Evolutionary conservation across 1,140 invertebrate genomes (phyloP), one percentile per base, ranked within the genome.

Genomic region (Metaphire vulgaris): DNA sequence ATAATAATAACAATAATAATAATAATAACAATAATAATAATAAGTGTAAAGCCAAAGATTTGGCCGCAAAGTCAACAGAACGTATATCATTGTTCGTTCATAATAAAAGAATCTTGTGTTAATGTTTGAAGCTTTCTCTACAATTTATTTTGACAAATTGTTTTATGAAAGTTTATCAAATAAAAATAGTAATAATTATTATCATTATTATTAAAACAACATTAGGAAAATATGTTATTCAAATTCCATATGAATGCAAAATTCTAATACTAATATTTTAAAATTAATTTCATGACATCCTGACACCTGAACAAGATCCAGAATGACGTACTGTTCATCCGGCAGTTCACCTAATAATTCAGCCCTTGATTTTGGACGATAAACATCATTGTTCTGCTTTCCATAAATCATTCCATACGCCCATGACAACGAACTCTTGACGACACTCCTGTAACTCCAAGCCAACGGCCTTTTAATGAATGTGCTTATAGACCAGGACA

Each of bases 361-460:
- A 0, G 15, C n/a, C 6, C 41, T 29, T 29, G 34, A 64, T 28
- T 41, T 28, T 28, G 28, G 28, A 21, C 32, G 33, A 73, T 73
- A 41, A n/a, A 21, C 32, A 26, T 73, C 72, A 21, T 73, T 41
- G 26, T 64, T 34, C 28, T 16, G 1, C 1, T 34, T 29, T 26
- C 72, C 72, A 0, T 26, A 21, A 14, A 64, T 26, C 72, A 31
- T 41, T 41, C 72, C 41, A 26, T 73, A 73, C 1, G 41, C 72
- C 72, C 72, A 73, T 6, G 1, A 41, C 28, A 73, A 41, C 28
- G 72, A 73, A 1, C 33, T 34, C 41, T 73, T 73, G n/a, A 73
- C 33, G 28, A 73, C 32, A n/a, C 26, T 73, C n/a, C 56, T 73
- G 72, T 41, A 73, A 73, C 72, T 64, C 72, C 72, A 73, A 28